These are phyloP conservation scores for Yponomeuta sedellus DNA, from an alignment of 2,888 invertebrate genomes.

Conservation along the genomic window DNA sequence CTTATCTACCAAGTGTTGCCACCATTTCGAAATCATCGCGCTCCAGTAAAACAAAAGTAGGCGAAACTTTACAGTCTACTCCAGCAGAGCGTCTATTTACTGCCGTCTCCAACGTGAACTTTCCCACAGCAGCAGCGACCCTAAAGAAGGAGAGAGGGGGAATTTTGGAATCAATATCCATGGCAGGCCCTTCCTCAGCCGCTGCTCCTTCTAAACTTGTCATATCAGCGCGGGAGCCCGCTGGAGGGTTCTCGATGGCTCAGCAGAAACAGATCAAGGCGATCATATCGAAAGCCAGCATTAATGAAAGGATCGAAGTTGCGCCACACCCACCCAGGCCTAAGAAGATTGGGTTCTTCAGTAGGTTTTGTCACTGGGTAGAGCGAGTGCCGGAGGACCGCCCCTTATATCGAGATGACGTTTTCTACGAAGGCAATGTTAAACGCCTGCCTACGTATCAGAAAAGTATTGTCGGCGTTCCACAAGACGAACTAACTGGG, in stretches of 20 bases:
- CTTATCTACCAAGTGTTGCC: conserved; percentile 57
- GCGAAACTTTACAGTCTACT: conserved; percentile 20
- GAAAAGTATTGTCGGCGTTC: conserved; percentile 47
- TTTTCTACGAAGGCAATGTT: conserved; percentile 57
- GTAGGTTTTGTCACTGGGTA: conserved; percentile 52
- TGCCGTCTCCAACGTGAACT: conserved; percentile 45
- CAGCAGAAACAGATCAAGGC: conserved; percentile 58
- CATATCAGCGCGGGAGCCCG: conserved; percentile 44
- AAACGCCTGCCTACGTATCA: conserved; percentile 51
- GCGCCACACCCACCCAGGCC: not conserved
- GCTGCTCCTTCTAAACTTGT: conserved; percentile 41
- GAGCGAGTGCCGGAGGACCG: conserved; percentile 50
- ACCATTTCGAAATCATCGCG: conserved; percentile 24
- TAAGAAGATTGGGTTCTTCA: not conserved
- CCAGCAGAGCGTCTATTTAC: conserved; percentile 43
- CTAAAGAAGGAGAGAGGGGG: conserved; percentile 35
- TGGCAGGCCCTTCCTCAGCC: conserved; percentile 43
- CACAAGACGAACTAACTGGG: conserved; percentile 46
- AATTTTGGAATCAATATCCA: conserved; percentile 22
- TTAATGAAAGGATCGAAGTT: conserved; percentile 28
- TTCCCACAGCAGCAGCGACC: conserved; percentile 54
- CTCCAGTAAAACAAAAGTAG: not conserved
- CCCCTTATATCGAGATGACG: conserved; percentile 66
- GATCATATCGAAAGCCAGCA: conserved; percentile 44
- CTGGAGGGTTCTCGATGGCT: conserved; percentile 44